Conservation (phyloP, 2,797 vertebrate genomes). For the Catamblyrhynchus diadema region DNA sequence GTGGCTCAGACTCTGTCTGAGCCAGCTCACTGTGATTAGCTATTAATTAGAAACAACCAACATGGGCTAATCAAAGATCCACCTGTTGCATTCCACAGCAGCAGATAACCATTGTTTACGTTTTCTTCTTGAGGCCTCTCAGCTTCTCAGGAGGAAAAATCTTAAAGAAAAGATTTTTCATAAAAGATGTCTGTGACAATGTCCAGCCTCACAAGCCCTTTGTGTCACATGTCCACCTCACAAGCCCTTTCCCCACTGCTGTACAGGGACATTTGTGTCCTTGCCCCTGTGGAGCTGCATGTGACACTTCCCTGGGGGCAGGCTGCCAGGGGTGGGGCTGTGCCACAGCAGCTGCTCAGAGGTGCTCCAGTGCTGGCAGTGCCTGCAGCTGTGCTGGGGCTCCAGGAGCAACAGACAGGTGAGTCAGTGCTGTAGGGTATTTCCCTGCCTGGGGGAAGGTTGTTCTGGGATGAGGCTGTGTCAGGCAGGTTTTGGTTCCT, state of each 20-base stretch:
- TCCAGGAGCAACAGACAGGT: neutral
- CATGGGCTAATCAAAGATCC: no score
- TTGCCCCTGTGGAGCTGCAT: neutral
- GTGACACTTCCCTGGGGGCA: neutral
- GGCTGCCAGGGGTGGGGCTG: neutral
- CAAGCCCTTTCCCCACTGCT: neutral
- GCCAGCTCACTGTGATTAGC: no score
- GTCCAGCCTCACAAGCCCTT: no score
- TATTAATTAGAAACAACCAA: no score
- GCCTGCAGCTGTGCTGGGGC: neutral
- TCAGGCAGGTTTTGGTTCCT: neutral
- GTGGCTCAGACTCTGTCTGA: no score
- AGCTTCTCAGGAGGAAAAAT: no score
- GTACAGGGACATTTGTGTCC: accelerated
- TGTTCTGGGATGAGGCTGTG: neutral
- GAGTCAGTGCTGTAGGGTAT: neutral
- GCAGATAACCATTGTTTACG: no score
- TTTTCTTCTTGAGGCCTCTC: no score
- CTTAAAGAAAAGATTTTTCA: no score
- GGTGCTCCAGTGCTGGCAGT: neutral
- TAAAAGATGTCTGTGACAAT: no score
- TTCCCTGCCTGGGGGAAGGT: neutral
- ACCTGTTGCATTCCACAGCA: no score
- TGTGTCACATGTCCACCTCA: no score
- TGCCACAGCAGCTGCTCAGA: neutral